A percentile compares a stretch with the other conserved stretches of the same genome.
Conservation (phyloP, 1,140 invertebrate species). For the Anadara kagoshimensis region DNA sequence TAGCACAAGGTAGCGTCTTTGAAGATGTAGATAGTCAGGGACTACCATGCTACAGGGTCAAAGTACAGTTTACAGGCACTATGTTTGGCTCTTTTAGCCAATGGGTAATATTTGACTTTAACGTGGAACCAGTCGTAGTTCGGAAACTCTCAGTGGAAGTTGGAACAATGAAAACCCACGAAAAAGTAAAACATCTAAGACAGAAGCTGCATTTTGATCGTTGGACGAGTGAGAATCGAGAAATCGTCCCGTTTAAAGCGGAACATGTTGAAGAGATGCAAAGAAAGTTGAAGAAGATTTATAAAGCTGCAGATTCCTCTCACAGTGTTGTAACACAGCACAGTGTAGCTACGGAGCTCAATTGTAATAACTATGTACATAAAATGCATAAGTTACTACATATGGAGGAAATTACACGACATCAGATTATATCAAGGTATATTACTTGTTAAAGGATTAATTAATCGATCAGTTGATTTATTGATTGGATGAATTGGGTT, state of each 20-base stretch:
- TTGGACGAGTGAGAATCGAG: constrained; percentile 62
- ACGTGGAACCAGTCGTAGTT: constrained; percentile 54
- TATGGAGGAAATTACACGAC: constrained; percentile 67
- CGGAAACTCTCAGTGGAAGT: constrained; percentile 63
- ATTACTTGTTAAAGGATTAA: not conserved
- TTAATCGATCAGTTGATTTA: not conserved
- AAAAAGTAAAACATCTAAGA: constrained; percentile 60
- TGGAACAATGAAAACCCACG: constrained; percentile 54
- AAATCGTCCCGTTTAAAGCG: constrained; percentile 50
- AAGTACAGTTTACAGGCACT: constrained; percentile 60
- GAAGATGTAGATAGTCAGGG: constrained; percentile 46
- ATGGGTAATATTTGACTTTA: constrained; percentile 69
- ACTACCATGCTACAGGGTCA: constrained; percentile 48
- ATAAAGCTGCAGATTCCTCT: constrained; percentile 59
- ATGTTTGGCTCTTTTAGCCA: constrained; percentile 70
- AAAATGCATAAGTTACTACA: constrained; percentile 70
- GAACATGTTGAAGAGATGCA: constrained; percentile 39
- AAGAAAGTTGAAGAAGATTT: constrained; percentile 48
- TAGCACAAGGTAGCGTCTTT: constrained; percentile 59
- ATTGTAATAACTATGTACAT: constrained; percentile 67
- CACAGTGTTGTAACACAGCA: constrained; percentile 62
- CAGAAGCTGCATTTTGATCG: constrained; percentile 63
- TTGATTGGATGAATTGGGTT: not conserved
- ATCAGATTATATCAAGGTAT: constrained; percentile 67
- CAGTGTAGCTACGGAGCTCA: constrained; percentile 55